Percentiles rank a stretch among this genome's conserved stretches.
These are phyloP conservation scores for Pogonocichla stellata DNA, from an alignment of 2,113 vertebrate genomes.

Conservation along the genomic window DNA sequence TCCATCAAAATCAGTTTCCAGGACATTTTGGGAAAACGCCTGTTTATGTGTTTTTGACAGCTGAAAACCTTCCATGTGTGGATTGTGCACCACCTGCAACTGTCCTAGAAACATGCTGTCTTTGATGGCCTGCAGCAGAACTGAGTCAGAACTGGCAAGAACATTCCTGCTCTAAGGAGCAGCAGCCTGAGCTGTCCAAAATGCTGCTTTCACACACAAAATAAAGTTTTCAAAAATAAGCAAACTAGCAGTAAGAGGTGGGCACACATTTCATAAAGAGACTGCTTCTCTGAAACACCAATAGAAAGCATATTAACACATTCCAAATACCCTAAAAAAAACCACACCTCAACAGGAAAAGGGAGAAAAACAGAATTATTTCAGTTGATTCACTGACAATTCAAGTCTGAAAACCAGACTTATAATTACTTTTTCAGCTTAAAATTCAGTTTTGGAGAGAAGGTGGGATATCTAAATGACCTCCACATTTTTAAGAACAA, in stretches of 20 bases:
- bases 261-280: not conserved
- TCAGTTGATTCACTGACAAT: not conserved
- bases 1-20: not conserved
- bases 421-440: not conserved
- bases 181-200: not conserved
- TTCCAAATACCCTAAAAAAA: not conserved
- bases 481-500: not conserved
- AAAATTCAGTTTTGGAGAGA: not conserved
- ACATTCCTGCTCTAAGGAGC: not conserved
- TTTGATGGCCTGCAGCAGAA: not conserved
- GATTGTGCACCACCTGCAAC: not conserved
- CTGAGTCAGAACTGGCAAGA: not conserved
- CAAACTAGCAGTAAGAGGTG: not conserved
- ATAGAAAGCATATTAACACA: not conserved
- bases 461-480: not conserved
- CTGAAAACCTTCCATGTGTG: not conserved
- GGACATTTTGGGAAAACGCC: not conserved
- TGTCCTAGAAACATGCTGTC: not conserved
- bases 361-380: not conserved
- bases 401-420: not conserved
- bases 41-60: not conserved
- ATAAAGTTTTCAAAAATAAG: not conserved
- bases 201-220: not conserved
- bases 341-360: not conserved
- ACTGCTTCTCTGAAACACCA: not conserved